Base-by-base conservation (phyloP, 1,140 invertebrate genomes). In the Aphelenchoides besseyi region DNA sequence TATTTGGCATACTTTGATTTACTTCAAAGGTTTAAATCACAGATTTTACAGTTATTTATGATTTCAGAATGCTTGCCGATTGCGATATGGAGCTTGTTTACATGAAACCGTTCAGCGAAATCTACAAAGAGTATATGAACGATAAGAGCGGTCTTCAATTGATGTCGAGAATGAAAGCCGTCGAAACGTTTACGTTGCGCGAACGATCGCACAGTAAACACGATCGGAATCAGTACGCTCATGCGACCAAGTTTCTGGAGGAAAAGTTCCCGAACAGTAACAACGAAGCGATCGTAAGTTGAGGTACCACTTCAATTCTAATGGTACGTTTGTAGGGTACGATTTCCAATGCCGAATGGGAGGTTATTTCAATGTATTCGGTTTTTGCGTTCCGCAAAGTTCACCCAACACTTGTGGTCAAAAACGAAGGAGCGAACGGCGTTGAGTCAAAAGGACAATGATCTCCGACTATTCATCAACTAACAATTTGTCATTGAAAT, bases 1-100 rank as follows among this genome's bases (percentile, higher is more conserved):
- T 99, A 97, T 88, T 87, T 99, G 32, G 94, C 98, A 16, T 90
- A 97, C 86, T 92, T 97, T 85, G 91, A 92, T 29, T 87, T 90
- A 2, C 87, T 98, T 68, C 86, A 90, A 73, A 91, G 92, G 88
- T 89, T 81, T 30, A 12, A 68, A n/a, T 36, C 23, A 23, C 59
- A 16, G 33, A 35, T 37, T 16, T n/a, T 54, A 72, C 84, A 59
- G 18, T 12, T 85, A 82, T 3, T 82, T 84, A 32, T n/a, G n/a
- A n/a, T 75, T 77, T 78, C 75, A 89, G 89, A 85, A 86, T 97
- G 76, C 92, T 92, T 37, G 86, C 89, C 62, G 91, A 92, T 75
- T 90, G 89, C 88, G 91, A 90, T 2, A 87, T 97, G 71, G 89
- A 94, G 82, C 87, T 94, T 73, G 84, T 92, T 0, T 88, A 88